Base-by-base conservation (phyloP, 1,140 invertebrate genomes). In the Pissodes strobi region DNA sequence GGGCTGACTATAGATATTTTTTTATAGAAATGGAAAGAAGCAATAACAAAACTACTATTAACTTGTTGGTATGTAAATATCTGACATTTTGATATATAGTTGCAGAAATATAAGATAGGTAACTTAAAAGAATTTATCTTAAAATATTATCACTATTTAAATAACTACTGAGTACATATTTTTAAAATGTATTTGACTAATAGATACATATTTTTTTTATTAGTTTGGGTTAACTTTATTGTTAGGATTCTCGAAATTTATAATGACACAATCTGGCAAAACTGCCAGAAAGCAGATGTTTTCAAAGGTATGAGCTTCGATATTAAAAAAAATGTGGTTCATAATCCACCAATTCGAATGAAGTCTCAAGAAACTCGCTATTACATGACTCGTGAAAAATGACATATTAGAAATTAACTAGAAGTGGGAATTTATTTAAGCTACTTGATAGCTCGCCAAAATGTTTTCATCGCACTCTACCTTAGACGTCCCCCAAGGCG, bases 251-350 rank as follows among this genome's bases (percentile, higher is more conserved):
- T 96, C 75, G 95, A 94, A 81, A 95, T 97, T 64, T 97, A 95
- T 73, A 92, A 94, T 78, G 92, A 94, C 68, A 96, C 93, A 9
- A 87, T 91, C 17, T 97, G 93, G 93, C 89, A 92, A 80, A 92
- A 95, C 75, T 79, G 88, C 41, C 87, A 88, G 70, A 83, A 84
- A 83, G 90, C 94, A 68, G 91, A 93, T 75, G 91, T 91, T 2
- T 93, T 93, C 67, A 91, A 91, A 79, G 93, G 93, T 4, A 95
- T 95, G 92, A 94, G 94, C n/a, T 96, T 97, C 79, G 93, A 95
- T 0, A 96, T 97, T 58, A 95, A 96, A 76, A 95, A 95, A 80
- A 95, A 96, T 56, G 86, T 95, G 10, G 93, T 97, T 12, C 94
- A 97, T 73, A 93, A 88, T 56, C 92, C 95, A 75, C 89, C 93